Percentiles rank a stretch among this genome's conserved stretches.
phyloP scores from a whole-genome alignment of 2,888 invertebrate genomes.

The Eutolmus rufibarbis region DNA sequence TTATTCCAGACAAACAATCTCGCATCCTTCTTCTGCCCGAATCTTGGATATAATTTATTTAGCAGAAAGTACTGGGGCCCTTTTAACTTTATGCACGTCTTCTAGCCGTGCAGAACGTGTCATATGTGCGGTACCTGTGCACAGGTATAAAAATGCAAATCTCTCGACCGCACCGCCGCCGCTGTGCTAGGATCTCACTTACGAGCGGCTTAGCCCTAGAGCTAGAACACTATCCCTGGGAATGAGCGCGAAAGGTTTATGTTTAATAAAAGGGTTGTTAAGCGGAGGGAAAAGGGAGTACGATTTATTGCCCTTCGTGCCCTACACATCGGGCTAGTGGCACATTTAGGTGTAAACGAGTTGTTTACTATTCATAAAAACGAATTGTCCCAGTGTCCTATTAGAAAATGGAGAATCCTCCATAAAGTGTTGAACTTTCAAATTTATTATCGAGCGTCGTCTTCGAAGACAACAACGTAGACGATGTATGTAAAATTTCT shows the following conservation, averaged over 20 bases:
- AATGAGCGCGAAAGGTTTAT: constrained; percentile 36
- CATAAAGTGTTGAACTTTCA: constrained; percentile 30
- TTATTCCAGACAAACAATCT: constrained; percentile 13
- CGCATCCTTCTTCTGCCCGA: background rate
- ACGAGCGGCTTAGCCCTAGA: background rate
- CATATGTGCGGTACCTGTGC: constrained; percentile 6
- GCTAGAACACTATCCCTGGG: background rate
- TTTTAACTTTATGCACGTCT: constrained; percentile 8
- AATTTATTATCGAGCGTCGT: constrained; percentile 21
- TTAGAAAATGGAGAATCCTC: constrained; percentile 34
- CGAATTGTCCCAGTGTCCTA: constrained; percentile 22
- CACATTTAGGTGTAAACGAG: constrained; percentile 29
- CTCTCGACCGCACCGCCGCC: background rate
- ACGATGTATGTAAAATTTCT: constrained; percentile 6
- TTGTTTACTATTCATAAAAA: constrained; percentile 38
- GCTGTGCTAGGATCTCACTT: background rate
- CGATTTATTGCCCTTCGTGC: constrained; percentile 8
- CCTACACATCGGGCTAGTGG: background rate
- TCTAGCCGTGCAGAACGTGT: background rate
- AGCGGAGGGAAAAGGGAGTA: background rate
- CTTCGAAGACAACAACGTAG: background rate
- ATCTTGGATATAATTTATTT: background rate
- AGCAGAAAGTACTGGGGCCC: background rate
- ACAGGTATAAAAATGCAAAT: constrained; percentile 34
- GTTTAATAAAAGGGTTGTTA: constrained; percentile 36